These are phyloP conservation scores for Carcinoscorpius rotundicauda DNA, from an alignment of 1,140 invertebrate species.

Conservation along the genomic window DNA sequence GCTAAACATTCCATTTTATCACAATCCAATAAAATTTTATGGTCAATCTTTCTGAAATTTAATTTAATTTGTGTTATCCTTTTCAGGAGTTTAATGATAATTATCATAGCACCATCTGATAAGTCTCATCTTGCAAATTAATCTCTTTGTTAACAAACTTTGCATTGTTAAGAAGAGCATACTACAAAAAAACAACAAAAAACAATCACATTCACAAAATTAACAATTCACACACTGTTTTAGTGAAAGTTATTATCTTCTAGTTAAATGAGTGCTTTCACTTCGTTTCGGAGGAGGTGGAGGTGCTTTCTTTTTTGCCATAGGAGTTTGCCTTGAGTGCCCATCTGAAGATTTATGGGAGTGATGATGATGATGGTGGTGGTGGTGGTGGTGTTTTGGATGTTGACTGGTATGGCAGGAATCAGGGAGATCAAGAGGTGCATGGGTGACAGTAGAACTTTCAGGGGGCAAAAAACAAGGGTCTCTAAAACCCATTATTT, in stretches of 20 bases:
- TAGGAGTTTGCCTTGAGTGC: constrained; percentile 4
- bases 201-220: too few species aligned
- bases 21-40: too few species aligned
- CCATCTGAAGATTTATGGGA: constrained; percentile 7
- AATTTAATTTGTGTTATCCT: too few species aligned
- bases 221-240: neutral
- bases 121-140: too few species aligned
- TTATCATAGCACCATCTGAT: too few species aligned
- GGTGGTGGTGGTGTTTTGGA: constrained; percentile 45
- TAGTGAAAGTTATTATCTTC: neutral
- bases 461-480: constrained; percentile 21
- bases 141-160: too few species aligned
- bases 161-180: too few species aligned
- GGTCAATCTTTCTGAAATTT: too few species aligned
- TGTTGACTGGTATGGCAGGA: constrained; percentile 32
- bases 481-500: constrained; percentile 70
- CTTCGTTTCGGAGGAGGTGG: constrained; percentile 63
- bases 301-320: constrained; percentile 48
- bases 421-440: constrained; percentile 41
- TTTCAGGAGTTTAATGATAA: too few species aligned
- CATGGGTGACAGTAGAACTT: constrained; percentile 6
- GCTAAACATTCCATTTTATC: too few species aligned
- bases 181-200: too few species aligned
- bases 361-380: constrained; percentile 29
- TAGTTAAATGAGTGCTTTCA: constrained; percentile 58